Percentiles rank a stretch among this genome's conserved stretches.
Conservation (phyloP, 2,888 invertebrate genomes). For the Alviniconcha strummeri region DNA sequence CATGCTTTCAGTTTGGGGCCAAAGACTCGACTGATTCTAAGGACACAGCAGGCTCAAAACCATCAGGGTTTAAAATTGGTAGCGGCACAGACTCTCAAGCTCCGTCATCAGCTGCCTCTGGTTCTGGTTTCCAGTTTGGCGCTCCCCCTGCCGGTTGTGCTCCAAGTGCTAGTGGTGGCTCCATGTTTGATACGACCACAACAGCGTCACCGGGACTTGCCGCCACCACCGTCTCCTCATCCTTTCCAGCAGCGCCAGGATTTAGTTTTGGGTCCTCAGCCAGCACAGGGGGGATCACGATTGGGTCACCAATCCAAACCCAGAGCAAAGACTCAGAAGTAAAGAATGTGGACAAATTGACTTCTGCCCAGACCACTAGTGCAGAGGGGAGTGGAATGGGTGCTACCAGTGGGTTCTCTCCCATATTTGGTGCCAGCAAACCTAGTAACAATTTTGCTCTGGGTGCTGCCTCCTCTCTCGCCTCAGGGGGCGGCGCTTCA, state of each 20-base stretch:
- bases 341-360: not conserved
- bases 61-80: not conserved
- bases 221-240: not conserved
- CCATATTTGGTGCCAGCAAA: slow-evolving; percentile 24
- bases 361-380: not conserved
- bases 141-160: not conserved
- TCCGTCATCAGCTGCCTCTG: not conserved
- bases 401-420: not conserved
- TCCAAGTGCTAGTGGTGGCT: slow-evolving; percentile 1
- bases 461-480: slow-evolving; percentile 11
- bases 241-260: not conserved
- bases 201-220: not conserved
- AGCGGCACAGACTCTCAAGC: not conserved
- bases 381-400: not conserved
- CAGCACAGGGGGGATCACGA: not conserved
- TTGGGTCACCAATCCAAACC: not conserved
- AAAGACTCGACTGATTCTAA: slow-evolving; percentile 3
- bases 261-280: not conserved
- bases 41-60: not conserved
- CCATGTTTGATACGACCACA: not conserved
- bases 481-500: not conserved
- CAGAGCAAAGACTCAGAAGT: not conserved
- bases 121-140: slow-evolving; percentile 37
- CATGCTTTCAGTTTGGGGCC: slow-evolving; percentile 32
- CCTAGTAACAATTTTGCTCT: slow-evolving; percentile 16